Base-by-base conservation (phyloP, 2,888 invertebrate genomes). In the Coremacera marginata region DNA sequence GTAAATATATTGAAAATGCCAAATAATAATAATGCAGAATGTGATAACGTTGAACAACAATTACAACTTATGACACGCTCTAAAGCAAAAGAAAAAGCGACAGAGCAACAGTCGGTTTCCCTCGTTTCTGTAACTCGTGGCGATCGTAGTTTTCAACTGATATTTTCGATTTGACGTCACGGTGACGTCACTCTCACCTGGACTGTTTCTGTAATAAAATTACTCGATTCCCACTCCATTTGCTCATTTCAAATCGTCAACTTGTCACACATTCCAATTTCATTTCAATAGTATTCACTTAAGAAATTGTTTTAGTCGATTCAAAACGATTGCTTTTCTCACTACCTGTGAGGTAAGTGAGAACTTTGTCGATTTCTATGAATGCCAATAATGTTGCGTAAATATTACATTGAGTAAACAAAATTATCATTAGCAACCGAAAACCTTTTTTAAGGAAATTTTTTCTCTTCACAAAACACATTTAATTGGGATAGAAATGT, bases 201-300 rank as follows among this genome's bases (percentile, higher is more conserved):
- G n/a, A 71, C 57, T 31, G 71, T 71, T 34, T 72, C 72, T 72
- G 72, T 60, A 72, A 72, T 22, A 25, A 60, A 52, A 14, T 19
- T 19, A 37, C 4, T 37, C 16, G 16, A 60, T 31, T 31, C 31
- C 31, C 31, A 31, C 31, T 31, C 3, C 31, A 31, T 31, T 16
- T 55, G 16, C n/a, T 67, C 5, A 37, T 37, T 49, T 19, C 34
- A 51, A 52, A n/a, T 52, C 52, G 55, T 8, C 44, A 34, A 19
- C 14, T 60, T 72, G 25, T 19, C 22, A 72, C 9, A n/a, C n/a
- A n/a, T 62, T 60, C 34, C 72, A 22, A 72, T 72, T 60, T 25
- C 37, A 37, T 19, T 57, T 31, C 22, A n/a, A 27, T 16, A 25
- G 37, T 44, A 62, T 60, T 16, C 9, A 37, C 19, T 44, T 8